Percentiles rank a stretch among this genome's conserved stretches.
Conservation (phyloP, 2,113 vertebrate species). For the Zosterops pallidus region DNA sequence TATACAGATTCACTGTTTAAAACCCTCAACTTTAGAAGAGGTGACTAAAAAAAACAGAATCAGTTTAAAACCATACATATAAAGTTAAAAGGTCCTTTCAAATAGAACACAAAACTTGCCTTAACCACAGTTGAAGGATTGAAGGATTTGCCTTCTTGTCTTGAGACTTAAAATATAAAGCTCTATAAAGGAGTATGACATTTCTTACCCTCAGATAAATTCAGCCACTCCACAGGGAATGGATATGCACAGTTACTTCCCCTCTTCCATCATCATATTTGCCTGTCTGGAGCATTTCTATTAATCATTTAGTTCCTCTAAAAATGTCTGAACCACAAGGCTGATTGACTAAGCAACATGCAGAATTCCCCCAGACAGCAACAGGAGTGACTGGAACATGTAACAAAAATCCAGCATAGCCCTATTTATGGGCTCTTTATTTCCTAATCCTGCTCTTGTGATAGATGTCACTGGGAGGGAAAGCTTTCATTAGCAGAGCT, state of each 20-base stretch:
- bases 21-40: neutral
- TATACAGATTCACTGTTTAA: neutral
- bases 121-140: neutral
- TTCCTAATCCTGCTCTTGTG: neutral
- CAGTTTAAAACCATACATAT: neutral
- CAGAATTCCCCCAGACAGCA: neutral
- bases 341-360: neutral
- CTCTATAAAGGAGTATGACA: neutral
- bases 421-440: neutral
- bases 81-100: neutral
- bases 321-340: neutral
- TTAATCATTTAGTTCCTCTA: neutral
- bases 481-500: neutral
- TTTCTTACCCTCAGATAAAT: neutral
- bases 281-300: neutral
- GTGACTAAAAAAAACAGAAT: neutral
- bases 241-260: neutral
- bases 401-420: neutral
- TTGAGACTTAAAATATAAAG: neutral
- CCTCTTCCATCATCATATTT: neutral
- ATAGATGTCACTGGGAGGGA: fast-evolving
- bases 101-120: neutral
- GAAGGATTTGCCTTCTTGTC: neutral
- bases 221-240: neutral
- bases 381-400: neutral